These are phyloP conservation scores for Glossophaga mutica DNA, from an alignment of 2,797 vertebrate species.

Conservation along the genomic window DNA sequence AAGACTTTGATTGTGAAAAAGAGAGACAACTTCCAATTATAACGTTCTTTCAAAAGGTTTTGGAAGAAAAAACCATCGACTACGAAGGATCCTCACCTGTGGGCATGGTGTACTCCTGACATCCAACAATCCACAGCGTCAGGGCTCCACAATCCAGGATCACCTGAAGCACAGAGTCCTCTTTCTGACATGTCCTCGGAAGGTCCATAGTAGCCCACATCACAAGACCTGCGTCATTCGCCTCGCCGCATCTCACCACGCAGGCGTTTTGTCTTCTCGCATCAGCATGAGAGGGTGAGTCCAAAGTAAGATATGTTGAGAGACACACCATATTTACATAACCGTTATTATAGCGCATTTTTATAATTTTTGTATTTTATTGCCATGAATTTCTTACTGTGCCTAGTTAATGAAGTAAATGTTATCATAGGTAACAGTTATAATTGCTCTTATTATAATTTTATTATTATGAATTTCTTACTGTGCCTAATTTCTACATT, in stretches of 20 bases:
- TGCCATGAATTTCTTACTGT: not conserved
- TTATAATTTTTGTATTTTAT: not conserved
- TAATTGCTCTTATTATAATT: not conserved
- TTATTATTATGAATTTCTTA: not conserved
- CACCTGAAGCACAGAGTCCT: not conserved
- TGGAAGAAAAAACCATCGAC: fast-evolving
- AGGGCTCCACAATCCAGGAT: not conserved
- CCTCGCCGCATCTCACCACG: not conserved
- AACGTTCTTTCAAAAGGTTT: not conserved
- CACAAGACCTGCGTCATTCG: not conserved
- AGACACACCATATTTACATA: not conserved
- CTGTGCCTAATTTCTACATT: not conserved
- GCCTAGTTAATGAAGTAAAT: not conserved
- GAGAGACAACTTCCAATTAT: not conserved
- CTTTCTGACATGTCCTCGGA: not conserved
- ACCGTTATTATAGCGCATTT: not conserved
- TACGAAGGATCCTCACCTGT: not conserved
- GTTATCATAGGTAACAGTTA: not conserved
- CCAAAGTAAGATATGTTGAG: not conserved
- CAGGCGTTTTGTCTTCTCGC: not conserved
- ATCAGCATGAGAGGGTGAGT: not conserved
- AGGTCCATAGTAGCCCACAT: not conserved
- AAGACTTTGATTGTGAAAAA: not conserved
- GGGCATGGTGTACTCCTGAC: not conserved
- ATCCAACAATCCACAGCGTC: not conserved